Base-by-base conservation (phyloP, 2,797 vertebrate genomes). In the Glossophaga mutica region DNA sequence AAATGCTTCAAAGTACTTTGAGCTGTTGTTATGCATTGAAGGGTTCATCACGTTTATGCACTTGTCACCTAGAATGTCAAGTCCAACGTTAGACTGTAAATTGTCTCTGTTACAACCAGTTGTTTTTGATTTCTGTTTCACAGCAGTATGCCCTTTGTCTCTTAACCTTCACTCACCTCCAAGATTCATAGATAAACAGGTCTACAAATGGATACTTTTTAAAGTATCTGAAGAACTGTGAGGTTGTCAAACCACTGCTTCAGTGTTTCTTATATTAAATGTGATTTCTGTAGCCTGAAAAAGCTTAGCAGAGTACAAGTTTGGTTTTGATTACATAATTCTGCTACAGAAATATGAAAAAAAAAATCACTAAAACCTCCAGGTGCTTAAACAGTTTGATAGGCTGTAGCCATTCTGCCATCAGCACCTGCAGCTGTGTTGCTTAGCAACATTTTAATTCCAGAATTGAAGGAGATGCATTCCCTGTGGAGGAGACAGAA, bases 401-500 rank as follows among this genome's bases (percentile, higher is more conserved):
- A 97, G 98, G 98, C 98, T 97, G 96, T 97, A 77, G 96, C 97
- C 22, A 98, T 97, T 97, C 98, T 98, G 97, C 98, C 98, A 97
- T 98, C 97, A 29, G 59, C 87, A 85, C 98, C 99, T 98, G 98
- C 98, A 98, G 98, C 98, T 98, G 98, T 98, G 99, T 99, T 99
- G 99, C 99, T 99, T 99, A 99, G 99, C 99, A 99, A 99, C 99
- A 98, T 98, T 98, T 98, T 99, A 99, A 99, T 99, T 99, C 98
- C 98, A 99, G 98, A 98, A 99, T 99, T 97, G 98, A 99, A 99
- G 98, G 98, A 99, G 98, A 98, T 98, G 98, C 99, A 99, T 98
- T 99, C 99, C 99, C 99, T 84, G 96, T 98, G 98, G 98, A 99
- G 98, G 98, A 99, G 99, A 98, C 98, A 98, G 99, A 99, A 99